phyloP scores from a whole-genome alignment of 2,113 vertebrate species.

The Gasterosteus aculeatus region DNA sequence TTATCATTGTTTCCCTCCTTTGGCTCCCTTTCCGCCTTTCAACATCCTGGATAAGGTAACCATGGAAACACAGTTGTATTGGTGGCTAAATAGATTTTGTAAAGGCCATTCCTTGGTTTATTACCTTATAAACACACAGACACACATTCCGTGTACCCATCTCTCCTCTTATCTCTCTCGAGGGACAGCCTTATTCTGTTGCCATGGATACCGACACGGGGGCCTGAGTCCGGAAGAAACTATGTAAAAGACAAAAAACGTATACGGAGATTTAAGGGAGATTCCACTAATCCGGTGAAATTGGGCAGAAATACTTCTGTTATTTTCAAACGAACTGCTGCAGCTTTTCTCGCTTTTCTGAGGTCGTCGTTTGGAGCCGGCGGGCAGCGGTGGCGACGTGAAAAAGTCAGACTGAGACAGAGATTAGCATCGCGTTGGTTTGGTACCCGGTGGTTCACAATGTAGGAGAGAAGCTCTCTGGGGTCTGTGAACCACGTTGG shows the following conservation, averaged over 20 bases:
- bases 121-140: constrained; percentile 18
- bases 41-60: constrained; percentile 44
- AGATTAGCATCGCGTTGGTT: neutral
- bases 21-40: constrained; percentile 9
- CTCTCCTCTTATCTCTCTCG: constrained; percentile 20
- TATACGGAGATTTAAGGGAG: neutral
- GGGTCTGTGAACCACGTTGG: neutral
- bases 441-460: neutral
- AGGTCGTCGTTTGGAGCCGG: neutral
- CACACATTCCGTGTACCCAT: constrained; percentile 5
- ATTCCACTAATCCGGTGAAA: neutral
- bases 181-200: constrained; percentile 61
- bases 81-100: constrained; percentile 52
- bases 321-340: neutral
- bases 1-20: constrained; percentile 3
- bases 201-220: constrained; percentile 56
- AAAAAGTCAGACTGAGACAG: neutral
- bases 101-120: constrained; percentile 45
- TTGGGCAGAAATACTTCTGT: neutral
- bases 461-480: neutral
- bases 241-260: neutral
- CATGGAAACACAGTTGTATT: constrained; percentile 62
- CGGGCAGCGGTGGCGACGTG: neutral
- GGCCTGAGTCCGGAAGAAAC: constrained; percentile 18
- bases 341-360: neutral